Percentiles rank a stretch among this genome's conserved stretches.
These are phyloP conservation scores for Pogonomyrmex californicus DNA, from an alignment of 1,140 invertebrate genomes.

Conservation along the genomic window DNA sequence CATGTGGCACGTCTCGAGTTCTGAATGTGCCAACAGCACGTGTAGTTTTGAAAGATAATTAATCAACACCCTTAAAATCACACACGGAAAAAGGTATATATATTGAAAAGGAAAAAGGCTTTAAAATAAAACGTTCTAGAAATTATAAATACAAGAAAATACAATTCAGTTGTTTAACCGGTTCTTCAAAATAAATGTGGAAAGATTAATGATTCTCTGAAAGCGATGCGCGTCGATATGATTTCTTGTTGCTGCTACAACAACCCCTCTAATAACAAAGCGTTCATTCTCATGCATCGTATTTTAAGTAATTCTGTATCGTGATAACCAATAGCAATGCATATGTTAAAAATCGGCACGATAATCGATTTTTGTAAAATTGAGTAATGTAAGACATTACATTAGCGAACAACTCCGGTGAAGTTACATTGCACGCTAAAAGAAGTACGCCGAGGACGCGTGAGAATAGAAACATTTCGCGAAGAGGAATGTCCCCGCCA, in stretches of 20 bases:
- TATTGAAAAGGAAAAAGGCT: background rate
- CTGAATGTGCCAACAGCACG: slow-evolving; percentile 23
- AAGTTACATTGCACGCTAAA: background rate
- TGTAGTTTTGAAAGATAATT: slow-evolving; percentile 55
- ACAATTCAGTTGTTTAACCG: background rate
- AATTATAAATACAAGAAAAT: background rate
- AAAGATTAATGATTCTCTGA: slow-evolving; percentile 14
- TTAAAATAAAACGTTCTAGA: slow-evolving; percentile 33
- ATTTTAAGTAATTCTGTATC: slow-evolving; percentile 33
- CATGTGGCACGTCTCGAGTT: slow-evolving; percentile 45
- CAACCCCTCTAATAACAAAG: background rate
- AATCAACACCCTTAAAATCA: slow-evolving; percentile 58
- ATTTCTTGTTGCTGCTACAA: background rate
- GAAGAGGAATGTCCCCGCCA: slow-evolving; percentile 16
- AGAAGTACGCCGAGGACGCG: background rate
- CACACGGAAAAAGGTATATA: background rate
- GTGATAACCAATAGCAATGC: background rate
- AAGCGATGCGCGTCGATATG: background rate
- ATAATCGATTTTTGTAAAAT: slow-evolving; percentile 41
- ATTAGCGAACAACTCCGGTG: background rate
- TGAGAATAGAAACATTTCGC: slow-evolving; percentile 38
- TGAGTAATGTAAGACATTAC: slow-evolving; percentile 32
- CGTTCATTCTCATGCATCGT: background rate
- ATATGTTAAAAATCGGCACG: slow-evolving; percentile 47
- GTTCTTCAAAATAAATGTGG: background rate